Evolutionary conservation across 2,888 invertebrate species (phyloP).

Genomic region (Agonopterix arenella): DNA sequence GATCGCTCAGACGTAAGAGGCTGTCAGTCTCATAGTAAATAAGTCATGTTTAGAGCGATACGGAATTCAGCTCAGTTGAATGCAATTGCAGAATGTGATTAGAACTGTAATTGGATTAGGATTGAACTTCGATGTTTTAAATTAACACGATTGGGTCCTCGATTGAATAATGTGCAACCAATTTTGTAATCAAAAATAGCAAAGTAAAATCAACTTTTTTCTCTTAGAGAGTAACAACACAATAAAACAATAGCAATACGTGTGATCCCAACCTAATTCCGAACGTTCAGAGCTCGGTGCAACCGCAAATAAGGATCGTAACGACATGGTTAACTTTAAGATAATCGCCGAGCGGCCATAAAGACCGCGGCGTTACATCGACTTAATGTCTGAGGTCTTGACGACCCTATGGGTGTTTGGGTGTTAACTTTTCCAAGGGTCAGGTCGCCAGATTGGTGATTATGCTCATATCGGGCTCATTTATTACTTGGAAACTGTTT

Average conservation of each 20-base stretch:
- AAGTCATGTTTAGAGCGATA: no score
- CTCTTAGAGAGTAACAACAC: not conserved
- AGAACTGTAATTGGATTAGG: no score
- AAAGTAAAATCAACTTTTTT: not conserved
- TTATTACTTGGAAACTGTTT: slow-evolving; percentile 39
- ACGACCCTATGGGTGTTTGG: slow-evolving; percentile 38
- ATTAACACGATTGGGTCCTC: no score
- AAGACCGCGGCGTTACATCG: slow-evolving; percentile 43
- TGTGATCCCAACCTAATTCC: slow-evolving; percentile 6
- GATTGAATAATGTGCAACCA: no score
- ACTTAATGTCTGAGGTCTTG: slow-evolving; percentile 57
- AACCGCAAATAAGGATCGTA: slow-evolving; percentile 64
- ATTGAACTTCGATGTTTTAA: no score
- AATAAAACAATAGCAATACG: not conserved
- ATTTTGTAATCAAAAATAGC: no score
- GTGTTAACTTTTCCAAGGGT: slow-evolving; percentile 39
- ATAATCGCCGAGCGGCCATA: slow-evolving; percentile 58
- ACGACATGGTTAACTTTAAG: slow-evolving; percentile 66
- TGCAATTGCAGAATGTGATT: no score
- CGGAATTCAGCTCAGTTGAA: no score
- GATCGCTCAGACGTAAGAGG: no score
- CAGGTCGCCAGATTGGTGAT: slow-evolving; percentile 38
- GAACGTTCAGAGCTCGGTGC: slow-evolving; percentile 24
- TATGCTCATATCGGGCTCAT: slow-evolving; percentile 32
- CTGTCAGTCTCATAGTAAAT: no score